These are phyloP conservation scores for Matsumyia berberina DNA, from an alignment of 2,888 invertebrate species.

Conservation along the genomic window DNA sequence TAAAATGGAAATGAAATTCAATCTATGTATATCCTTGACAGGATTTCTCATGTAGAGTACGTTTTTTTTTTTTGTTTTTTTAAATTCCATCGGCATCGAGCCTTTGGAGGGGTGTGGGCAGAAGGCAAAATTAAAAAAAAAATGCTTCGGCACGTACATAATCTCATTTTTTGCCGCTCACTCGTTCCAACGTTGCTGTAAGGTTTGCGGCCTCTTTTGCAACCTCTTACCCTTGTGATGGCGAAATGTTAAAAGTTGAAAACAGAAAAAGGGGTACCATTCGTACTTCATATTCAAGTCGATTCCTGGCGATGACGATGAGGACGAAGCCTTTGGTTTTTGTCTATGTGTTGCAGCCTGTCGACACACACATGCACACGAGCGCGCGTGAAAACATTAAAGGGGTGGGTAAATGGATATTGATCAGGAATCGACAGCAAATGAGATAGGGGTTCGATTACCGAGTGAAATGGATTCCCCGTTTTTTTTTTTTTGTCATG, in stretches of 20 bases:
- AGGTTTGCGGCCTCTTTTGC: slow-evolving; percentile 42
- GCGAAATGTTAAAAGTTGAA: slow-evolving; percentile 52
- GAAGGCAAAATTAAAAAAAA: slow-evolving; percentile 25
- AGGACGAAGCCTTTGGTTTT: slow-evolving; percentile 16
- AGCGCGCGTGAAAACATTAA: slow-evolving; percentile 7
- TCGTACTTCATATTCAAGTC: slow-evolving; percentile 56
- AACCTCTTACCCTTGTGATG: slow-evolving; percentile 52
- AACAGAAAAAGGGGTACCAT: slow-evolving; percentile 45
- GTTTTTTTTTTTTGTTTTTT: slow-evolving; percentile 21
- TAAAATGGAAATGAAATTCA: slow-evolving; percentile 75
- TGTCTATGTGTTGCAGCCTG: slow-evolving; percentile 45
- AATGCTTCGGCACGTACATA: slow-evolving; percentile 65
- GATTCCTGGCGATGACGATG: background rate
- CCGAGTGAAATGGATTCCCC: slow-evolving; percentile 8
- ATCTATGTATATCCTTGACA: slow-evolving; percentile 70
- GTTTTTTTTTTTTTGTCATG: background rate
- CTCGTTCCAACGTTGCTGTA: slow-evolving; percentile 32
- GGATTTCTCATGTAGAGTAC: slow-evolving; percentile 63
- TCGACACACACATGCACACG: slow-evolving; percentile 9
- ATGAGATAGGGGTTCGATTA: slow-evolving; percentile 43
- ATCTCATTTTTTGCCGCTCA: slow-evolving; percentile 56
- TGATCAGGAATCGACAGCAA: slow-evolving; percentile 51
- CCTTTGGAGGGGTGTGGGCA: slow-evolving; percentile 11
- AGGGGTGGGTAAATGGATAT: slow-evolving; percentile 46
- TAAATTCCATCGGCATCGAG: slow-evolving; percentile 44